Evolutionary conservation across 2,797 vertebrate genomes (phyloP).

Genomic region (Gymnocypris eckloni): DNA sequence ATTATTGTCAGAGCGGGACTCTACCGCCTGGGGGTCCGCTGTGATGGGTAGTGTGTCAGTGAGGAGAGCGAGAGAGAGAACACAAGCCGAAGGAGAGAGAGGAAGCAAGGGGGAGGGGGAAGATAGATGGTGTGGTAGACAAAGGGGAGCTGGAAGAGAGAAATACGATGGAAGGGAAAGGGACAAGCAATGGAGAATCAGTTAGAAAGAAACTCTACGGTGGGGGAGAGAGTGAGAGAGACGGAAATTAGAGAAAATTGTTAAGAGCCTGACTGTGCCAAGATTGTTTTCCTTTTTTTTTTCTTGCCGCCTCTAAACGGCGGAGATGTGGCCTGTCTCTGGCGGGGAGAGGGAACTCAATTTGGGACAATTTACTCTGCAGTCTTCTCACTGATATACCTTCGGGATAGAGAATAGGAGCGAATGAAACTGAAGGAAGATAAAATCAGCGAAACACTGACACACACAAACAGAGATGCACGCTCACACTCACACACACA

Average conservation of each 20-base stretch:
- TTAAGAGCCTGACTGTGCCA: conserved; percentile 87
- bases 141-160: conserved; percentile 54
- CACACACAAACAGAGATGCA: conserved; percentile 55
- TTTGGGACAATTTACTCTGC: conserved; percentile 99
- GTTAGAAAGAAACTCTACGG: conserved; percentile 27
- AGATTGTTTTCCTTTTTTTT: conserved; percentile 83
- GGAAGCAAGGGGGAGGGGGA: conserved; percentile 46
- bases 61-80: conserved; percentile 65
- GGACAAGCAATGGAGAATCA: conserved; percentile 42
- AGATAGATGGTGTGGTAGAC: conserved; percentile 42
- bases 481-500: conserved; percentile 40
- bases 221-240: conserved; percentile 15
- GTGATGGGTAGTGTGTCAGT: conserved; percentile 76
- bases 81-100: conserved; percentile 7
- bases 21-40: conserved; percentile 71
- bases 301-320: conserved; percentile 73
- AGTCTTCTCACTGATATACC: conserved; percentile 92
- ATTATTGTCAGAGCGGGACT: conserved; percentile 76
- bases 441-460: conserved; percentile 90
- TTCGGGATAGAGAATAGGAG: conserved; percentile 93
- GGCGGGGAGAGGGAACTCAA: conserved; percentile 96
- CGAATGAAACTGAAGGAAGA: conserved; percentile 98
- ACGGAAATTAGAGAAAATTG: conserved; percentile 71
- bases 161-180: conserved; percentile 48
- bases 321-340: conserved; percentile 92